phyloP scores from a whole-genome alignment of 2,113 vertebrate species.

The Chloropsis cyanopogon region DNA sequence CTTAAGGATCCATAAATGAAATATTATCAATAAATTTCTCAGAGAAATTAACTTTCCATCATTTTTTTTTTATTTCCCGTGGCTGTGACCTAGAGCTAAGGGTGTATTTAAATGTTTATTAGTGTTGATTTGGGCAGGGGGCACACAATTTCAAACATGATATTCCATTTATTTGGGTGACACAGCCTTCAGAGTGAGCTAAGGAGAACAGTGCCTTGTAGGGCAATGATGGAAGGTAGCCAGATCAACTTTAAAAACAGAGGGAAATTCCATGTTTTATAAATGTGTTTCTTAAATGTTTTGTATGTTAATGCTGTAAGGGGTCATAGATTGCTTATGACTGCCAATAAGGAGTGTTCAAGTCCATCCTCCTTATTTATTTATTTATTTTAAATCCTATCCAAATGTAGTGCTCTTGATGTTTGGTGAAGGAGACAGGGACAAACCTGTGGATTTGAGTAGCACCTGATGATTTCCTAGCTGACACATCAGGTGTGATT shows the following conservation, averaged over 20 bases:
- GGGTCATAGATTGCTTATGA: not conserved
- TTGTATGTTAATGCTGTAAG: fast-evolving
- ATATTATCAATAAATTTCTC: not conserved
- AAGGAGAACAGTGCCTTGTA: not conserved
- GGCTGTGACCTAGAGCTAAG: not conserved
- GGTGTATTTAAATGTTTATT: not conserved
- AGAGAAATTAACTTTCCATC: not conserved
- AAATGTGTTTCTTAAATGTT: not conserved
- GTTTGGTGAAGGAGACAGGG: not conserved
- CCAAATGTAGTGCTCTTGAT: not conserved
- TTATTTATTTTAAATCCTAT: not conserved
- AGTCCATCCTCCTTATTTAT: not conserved
- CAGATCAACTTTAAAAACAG: not conserved
- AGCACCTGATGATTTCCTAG: not conserved
- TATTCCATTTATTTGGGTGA: not conserved
- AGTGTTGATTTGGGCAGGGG: not conserved
- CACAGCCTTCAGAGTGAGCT: not conserved
- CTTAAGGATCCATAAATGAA: not conserved
- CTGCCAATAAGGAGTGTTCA: not conserved
- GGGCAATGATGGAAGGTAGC: not conserved
- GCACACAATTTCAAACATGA: not conserved
- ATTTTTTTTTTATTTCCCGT: not conserved
- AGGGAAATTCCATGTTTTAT: not conserved
- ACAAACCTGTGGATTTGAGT: not conserved
- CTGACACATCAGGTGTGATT: not conserved